These are phyloP conservation scores for Leptobrachium ailaonicum DNA, from an alignment of 2,113 vertebrate genomes.

Conservation along the genomic window DNA sequence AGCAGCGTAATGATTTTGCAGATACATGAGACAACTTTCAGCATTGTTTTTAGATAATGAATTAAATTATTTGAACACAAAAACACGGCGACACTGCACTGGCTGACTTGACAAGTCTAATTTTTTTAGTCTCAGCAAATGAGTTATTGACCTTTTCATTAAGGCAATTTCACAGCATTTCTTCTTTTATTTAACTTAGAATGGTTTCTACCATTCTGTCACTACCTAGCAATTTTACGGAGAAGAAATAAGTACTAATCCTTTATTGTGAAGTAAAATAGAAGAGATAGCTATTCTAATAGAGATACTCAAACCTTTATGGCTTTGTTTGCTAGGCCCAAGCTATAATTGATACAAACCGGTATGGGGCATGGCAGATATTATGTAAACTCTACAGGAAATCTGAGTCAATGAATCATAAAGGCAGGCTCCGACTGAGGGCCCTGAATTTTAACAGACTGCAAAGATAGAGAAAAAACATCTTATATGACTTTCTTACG, in stretches of 20 bases:
- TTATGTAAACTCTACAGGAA: conserved; percentile 77
- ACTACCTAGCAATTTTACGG: conserved; percentile 55
- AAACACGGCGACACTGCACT: conserved; percentile 68
- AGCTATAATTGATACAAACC: conserved; percentile 77
- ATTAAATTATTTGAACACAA: conserved; percentile 76
- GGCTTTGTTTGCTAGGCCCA: conserved; percentile 69
- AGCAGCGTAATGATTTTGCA: conserved; percentile 13
- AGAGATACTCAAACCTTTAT: conserved; percentile 65
- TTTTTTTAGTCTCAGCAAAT: conserved; percentile 76
- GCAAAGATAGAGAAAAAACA: conserved; percentile 69
- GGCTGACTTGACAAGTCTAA: conserved; percentile 71
- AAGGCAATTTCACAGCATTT: conserved; percentile 68
- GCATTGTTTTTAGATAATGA: conserved; percentile 71
- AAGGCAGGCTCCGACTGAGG: conserved; percentile 70
- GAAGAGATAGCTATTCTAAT: conserved; percentile 67
- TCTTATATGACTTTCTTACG: conserved; percentile 69
- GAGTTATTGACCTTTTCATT: conserved; percentile 77
- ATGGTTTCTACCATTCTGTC: conserved; percentile 64
- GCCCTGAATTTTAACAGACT: conserved; percentile 73
- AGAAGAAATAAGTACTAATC: conserved; percentile 67
- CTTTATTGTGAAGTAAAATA: conserved; percentile 65
- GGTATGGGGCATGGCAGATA: conserved; percentile 73
- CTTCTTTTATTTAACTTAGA: conserved; percentile 75
- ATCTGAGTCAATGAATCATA: conserved; percentile 75
- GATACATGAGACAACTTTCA: conserved; percentile 69